These are phyloP conservation scores for Pseudopipra pipra DNA, from an alignment of 2,113 vertebrate genomes.

Conservation along the genomic window DNA sequence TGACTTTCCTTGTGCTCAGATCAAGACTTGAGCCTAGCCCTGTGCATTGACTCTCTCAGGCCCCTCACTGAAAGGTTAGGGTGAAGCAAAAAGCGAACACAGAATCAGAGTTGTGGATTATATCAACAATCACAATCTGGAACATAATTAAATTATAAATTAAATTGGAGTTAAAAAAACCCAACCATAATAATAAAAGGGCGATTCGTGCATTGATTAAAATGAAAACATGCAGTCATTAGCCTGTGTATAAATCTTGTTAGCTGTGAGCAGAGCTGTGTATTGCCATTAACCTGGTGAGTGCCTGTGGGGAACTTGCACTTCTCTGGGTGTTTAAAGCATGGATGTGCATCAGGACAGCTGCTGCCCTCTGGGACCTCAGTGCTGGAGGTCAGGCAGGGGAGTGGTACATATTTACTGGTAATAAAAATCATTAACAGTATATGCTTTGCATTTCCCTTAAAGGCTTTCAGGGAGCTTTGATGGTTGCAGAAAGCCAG, in stretches of 20 bases:
- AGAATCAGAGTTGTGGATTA: slow-evolving; percentile 46
- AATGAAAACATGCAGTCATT: slow-evolving; percentile 70
- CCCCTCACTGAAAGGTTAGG: not conserved
- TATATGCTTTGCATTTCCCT: not conserved
- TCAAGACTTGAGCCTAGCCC: not conserved
- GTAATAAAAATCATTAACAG: not conserved
- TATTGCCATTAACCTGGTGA: slow-evolving; percentile 58
- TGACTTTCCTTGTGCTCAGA: not conserved
- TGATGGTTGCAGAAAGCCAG: not conserved
- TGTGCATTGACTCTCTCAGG: not conserved
- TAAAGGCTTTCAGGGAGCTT: not conserved
- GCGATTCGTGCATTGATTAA: slow-evolving; percentile 62
- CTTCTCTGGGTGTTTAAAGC: not conserved
- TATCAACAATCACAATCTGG: slow-evolving; percentile 58
- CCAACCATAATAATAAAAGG: slow-evolving; percentile 56
- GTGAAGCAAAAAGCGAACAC: not conserved
- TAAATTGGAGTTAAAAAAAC: slow-evolving; percentile 46
- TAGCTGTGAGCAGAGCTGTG: slow-evolving; percentile 30
- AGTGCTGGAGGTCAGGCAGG: not conserved
- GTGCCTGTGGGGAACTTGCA: not conserved
- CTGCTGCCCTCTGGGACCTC: not conserved
- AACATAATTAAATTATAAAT: slow-evolving; percentile 73
- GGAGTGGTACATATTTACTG: not conserved
- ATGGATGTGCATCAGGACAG: not conserved
- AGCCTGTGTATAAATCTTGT: slow-evolving; percentile 68